These are phyloP conservation scores for Meriones unguiculatus DNA, from an alignment of 2,113 vertebrate species.

Conservation along the genomic window DNA sequence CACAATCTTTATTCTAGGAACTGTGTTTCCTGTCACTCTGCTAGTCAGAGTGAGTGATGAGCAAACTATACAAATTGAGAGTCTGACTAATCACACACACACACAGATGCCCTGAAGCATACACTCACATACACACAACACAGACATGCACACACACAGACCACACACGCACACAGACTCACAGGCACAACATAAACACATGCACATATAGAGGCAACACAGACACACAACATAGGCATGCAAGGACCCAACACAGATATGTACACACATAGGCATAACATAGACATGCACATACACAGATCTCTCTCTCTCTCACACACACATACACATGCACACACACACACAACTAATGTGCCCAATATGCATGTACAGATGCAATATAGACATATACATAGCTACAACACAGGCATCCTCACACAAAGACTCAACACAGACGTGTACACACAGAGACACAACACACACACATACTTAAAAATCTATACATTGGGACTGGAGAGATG, in stretches of 20 bases:
- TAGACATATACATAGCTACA: not conserved
- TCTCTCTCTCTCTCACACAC: not conserved
- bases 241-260: not conserved
- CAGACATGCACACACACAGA: not conserved
- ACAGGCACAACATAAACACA: not conserved
- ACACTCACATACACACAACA: not conserved
- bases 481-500: not conserved
- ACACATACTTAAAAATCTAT: not conserved
- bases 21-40: not conserved
- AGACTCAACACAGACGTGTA: not conserved
- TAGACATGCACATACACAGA: not conserved
- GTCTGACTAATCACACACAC: not conserved
- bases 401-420: not conserved
- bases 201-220: not conserved
- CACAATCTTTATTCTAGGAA: not conserved
- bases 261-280: not conserved
- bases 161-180: not conserved
- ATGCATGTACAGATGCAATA: too few relatives aligned
- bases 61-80: not conserved
- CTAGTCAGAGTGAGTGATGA: not conserved
- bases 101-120: not conserved
- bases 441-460: not conserved
- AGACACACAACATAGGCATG: not conserved
- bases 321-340: not conserved
- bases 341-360: too few relatives aligned